Percentiles rank a stretch among this genome's conserved stretches.
phyloP scores from a whole-genome alignment of 2,113 vertebrate species.

The Nothobranchius furzeri region DNA sequence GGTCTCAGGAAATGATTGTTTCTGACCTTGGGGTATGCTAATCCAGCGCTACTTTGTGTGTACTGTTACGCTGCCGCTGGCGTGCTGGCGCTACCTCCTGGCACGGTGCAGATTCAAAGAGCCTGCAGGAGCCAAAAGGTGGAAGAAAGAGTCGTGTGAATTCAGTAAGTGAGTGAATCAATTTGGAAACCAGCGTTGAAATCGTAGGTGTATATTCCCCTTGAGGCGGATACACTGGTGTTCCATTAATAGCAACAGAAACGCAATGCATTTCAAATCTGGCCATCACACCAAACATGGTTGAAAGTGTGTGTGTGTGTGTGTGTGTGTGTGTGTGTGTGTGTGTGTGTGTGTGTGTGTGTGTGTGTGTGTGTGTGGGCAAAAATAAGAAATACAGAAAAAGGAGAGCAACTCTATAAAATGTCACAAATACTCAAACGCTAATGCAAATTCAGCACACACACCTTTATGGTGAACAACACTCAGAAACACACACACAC shows the following conservation, averaged over 20 bases:
- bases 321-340: conserved; percentile 14
- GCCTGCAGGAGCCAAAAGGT: conserved; percentile 16
- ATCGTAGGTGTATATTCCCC: conserved; percentile 57
- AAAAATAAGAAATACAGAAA: conserved; percentile 13
- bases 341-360: conserved; percentile 6
- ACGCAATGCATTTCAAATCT: conserved; percentile 67
- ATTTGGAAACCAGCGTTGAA: conserved; percentile 56
- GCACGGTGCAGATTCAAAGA: conserved; percentile 18
- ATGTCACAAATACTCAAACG: conserved; percentile 15
- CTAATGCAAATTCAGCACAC: conserved; percentile 46
- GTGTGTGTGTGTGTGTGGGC: conserved; percentile 9
- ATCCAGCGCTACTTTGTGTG: conserved; percentile 57
- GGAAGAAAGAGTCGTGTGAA: conserved; percentile 29
- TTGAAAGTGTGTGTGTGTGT: conserved; percentile 9
- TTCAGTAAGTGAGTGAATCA: conserved; percentile 51
- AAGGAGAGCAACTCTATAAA: conserved; percentile 36
- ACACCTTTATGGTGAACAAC: background rate
- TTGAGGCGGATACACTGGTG: conserved; percentile 52
- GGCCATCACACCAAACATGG: conserved; percentile 42
- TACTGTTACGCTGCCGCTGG: conserved; percentile 31
- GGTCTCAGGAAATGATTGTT: conserved; percentile 49
- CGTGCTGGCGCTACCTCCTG: conserved; percentile 16
- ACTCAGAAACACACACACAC: background rate
- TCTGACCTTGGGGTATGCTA: conserved; percentile 66
- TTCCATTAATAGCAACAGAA: conserved; percentile 67